Evolutionary conservation across 2,113 vertebrate genomes (phyloP), one percentile per base, ranked within the genome.

Genomic region (Ceyx cyanopectus): DNA sequence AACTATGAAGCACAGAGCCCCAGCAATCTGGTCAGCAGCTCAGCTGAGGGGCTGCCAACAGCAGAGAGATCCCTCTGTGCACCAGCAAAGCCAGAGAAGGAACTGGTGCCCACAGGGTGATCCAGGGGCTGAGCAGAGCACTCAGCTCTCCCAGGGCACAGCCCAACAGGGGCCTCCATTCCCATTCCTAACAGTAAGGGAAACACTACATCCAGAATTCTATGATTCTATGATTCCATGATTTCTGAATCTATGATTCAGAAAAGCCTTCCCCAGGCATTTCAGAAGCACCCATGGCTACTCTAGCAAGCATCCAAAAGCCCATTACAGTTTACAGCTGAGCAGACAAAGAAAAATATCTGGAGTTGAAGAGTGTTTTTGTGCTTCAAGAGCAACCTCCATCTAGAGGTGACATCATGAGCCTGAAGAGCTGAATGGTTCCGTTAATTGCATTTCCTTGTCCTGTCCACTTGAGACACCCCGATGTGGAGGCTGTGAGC

Each of bases 51-150:
- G 48, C 48, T 87, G 87, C 56, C 66, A 66, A 11, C 29, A 27
- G 65, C n/a, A n/a, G 7, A 34, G 10, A 41, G 23, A 23, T 45
- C 43, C 61, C 37, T 37, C 37, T 37, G 37, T 37, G 9, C 37
- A 37, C 37, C 37, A 37, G 37, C 37, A 37, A 37, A 37, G 37
- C 37, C 26, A 62, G 46, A 2, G 85, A 69, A 66, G 48, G 68
- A 69, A 62, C 11, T 27, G 3, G 13, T 8, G n/a, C 20, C 6
- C 8, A 0, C 0, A 50, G 43, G 24, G 74, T 5, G 74, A 84
- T 14, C 18, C 51, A 1, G 0, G 5, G 26, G 62, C 66, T 24
- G 2, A 61, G 50, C 82, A 72, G 20, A 56, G 29, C n/a, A 40
- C 48, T 72, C 40, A 4, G 3, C 8, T 6, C 65, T 70, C 81